Evolutionary conservation across 2,797 vertebrate genomes (phyloP), one percentile per base, ranked within the genome.

Genomic region (Hemibagrus guttatus): DNA sequence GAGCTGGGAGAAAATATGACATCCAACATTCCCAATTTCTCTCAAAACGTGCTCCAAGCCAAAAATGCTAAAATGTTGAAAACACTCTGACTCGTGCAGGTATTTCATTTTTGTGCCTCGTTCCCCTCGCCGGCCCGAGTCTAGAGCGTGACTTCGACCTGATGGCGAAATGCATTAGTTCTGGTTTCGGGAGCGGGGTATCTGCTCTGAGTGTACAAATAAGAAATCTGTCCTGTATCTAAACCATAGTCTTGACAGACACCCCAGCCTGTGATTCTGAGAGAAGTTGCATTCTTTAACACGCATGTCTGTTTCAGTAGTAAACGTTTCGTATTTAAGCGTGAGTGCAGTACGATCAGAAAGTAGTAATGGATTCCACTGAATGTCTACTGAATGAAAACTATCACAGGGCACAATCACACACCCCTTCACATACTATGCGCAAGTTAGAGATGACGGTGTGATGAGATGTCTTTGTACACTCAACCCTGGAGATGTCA

Each of bases 81-180:
- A 74, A 74, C 42, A 74, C 12, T 74, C 49, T 21, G 39, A 72
- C 42, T 26, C 28, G 12, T 11, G 14, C 11, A n/a, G 69, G 71
- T 49, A 74, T 74, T 74, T 46, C 23, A 49, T 46, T 49, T 49
- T 74, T 26, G 39, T 12, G 6, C 21, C 23, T n/a, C 12, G 13
- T 52, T 49, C 42, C 46, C 13, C 26, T 49, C 42, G 26, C 42
- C 46, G 16, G 49, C 23, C n/a, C 17, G 6, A 26, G 13, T 26
- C 71, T 74, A 5, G 6, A 49, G 46, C 49, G 71, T 74, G 71
- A 74, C 71, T 74, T 49, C 14, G 42, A 71, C 17, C 68, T 71
- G 68, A 71, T 71, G 8, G 39, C 39, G 26, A 74, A 74, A 52
- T 74, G 42, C 71, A 74, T 74, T 74, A 74, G 71, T 26, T 74